Evolutionary conservation across 2,888 invertebrate species (phyloP).

Genomic region (Pheosia tremula): DNA sequence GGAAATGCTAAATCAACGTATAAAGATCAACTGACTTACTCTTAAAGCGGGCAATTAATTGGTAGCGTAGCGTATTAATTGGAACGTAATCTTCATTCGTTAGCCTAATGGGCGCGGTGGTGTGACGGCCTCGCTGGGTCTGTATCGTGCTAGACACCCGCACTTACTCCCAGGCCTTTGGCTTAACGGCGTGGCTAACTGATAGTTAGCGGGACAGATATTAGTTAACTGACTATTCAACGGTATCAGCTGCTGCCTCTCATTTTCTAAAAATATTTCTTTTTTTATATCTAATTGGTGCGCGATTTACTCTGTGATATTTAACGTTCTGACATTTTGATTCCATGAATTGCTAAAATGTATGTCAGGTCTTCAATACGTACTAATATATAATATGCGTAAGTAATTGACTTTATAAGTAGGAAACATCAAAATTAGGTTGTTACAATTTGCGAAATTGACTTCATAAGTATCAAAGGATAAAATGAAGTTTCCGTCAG

Average conservation of each 20-base stretch:
- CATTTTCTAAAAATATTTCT: constrained; percentile 13
- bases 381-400: background rate
- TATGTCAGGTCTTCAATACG: background rate
- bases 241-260: constrained; percentile 49
- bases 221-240: constrained; percentile 59
- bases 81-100: constrained; percentile 60
- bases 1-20: constrained; percentile 23
- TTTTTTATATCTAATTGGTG: background rate
- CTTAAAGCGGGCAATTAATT: constrained; percentile 28
- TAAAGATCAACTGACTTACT: constrained; percentile 21
- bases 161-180: constrained; percentile 66
- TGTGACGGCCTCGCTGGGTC: constrained; percentile 55
- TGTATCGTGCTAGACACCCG: constrained; percentile 57
- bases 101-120: constrained; percentile 60
- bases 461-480: constrained; percentile 13
- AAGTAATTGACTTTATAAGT: no score
- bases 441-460: constrained; percentile 18
- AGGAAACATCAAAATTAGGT: background rate
- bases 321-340: constrained; percentile 4
- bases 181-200: constrained; percentile 67
- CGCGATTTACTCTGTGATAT: constrained; percentile 16
- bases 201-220: constrained; percentile 50
- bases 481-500: constrained; percentile 21
- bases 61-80: constrained; percentile 7
- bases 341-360: background rate